Percentiles rank a stretch among this genome's conserved stretches.
Conservation (phyloP, 2,113 vertebrate species). For the Dicerorhinus sumatrensis region DNA sequence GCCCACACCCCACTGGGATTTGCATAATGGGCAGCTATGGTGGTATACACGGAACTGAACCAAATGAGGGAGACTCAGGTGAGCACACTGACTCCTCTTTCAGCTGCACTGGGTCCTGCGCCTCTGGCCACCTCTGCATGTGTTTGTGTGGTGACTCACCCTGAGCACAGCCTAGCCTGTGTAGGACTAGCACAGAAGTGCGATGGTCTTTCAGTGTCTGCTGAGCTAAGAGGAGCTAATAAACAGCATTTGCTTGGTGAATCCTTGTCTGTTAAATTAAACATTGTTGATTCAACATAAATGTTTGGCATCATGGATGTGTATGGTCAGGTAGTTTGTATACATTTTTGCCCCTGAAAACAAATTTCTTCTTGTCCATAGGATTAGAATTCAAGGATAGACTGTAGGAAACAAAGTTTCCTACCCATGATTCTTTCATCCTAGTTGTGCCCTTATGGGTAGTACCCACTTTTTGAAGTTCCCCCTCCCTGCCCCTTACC, state of each 20-base stretch:
- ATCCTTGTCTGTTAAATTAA: neutral
- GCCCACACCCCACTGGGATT: accelerated
- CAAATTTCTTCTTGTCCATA: neutral
- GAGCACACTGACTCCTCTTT: neutral
- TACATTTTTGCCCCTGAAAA: neutral
- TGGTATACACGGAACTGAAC: too few species aligned
- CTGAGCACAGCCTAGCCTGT: neutral
- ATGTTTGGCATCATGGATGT: too few species aligned
- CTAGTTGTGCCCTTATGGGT: accelerated
- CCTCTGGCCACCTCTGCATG: neutral
- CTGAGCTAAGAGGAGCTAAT: neutral
- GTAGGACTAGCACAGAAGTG: neutral
- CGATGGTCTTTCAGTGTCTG: accelerated
- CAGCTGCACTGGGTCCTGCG: accelerated
- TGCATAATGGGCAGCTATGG: accelerated
- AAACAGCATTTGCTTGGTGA: neutral
- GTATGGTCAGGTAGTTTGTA: neutral
- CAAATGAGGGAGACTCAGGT: accelerated
- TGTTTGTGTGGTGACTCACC: accelerated
- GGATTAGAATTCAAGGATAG: neutral
- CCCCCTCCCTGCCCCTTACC: too few species aligned
- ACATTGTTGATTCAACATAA: neutral
- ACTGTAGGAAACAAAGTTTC: neutral
- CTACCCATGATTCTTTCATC: neutral
- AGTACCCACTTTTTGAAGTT: accelerated